Base-by-base conservation (phyloP, 2,888 invertebrate species). In the Idaea aversata region DNA sequence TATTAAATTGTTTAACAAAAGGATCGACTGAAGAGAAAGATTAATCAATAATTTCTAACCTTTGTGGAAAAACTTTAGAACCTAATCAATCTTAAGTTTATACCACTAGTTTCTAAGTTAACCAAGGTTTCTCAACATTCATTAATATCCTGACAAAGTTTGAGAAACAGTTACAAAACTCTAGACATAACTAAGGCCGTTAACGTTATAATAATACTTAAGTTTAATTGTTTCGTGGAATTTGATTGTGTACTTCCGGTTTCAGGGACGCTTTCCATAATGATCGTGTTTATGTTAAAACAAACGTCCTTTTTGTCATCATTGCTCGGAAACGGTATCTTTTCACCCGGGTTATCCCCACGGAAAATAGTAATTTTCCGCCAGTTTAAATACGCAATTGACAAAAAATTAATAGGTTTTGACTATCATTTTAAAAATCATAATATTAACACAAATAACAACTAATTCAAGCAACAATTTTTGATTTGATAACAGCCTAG, bases 121-220 rank as follows among this genome's bases (percentile, higher is more conserved):
- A 13, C 47, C 47, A 47, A 47, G 47, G 47, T 10, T 47, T 47
- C 47, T 47, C 47, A 47, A 47, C 10, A 47, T 47, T 47, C 47
- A 47, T 47, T 47, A 47, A 47, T 47, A 47, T 47, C 10, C 13
- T 47, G 13, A 13, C 13, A 10, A 47, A 47, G 47, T 47, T 47
- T 47, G 47, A 47, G 47, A 47, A 47, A 47, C 47, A 47, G 47
- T 47, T 47, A 47, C 47, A 47, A 47, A 47, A 47, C 47, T 47
- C 7, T 13, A 47, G 13, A 47, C 47, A 47, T 10, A 47, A 47
- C 47, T 47, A 47, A 47, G 47, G 47, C 47, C 7, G 47, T 47
- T 47, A 47, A 47, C 47, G 47, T 47, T 47, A 10, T 47, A 47
- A 47, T 47, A 47, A 47, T 47, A 13, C 13, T 47, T 47, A 47